Evolutionary conservation across 2,888 invertebrate genomes (phyloP), one percentile per base, ranked within the genome.

Genomic region (Nomada goodeniana): DNA sequence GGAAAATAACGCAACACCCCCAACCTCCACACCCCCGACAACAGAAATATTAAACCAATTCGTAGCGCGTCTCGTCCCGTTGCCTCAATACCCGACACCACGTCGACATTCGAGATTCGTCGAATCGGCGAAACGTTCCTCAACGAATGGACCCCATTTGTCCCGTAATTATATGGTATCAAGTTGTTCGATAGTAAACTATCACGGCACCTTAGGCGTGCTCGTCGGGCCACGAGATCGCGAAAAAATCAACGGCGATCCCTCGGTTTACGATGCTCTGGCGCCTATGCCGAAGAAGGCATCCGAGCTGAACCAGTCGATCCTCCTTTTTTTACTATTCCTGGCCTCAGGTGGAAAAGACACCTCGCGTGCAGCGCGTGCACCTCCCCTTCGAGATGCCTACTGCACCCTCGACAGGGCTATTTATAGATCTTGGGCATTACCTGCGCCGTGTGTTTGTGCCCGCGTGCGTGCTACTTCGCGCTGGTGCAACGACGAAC

Each of bases 371-470:
- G 89, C 89, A 88, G 55, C 79, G 70, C 78, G 72, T 80, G 76
- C 77, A 72, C 77, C 83, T 81, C 80, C 70, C 82, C 75, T 76
- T 82, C 77, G 72, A 26, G 82, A 73, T 75, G 78, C 75, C 80
- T 79, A 71, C 82, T 83, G 77, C 85, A 83, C 86, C 85, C 81
- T 79, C 78, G 81, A 78, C 74, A 64, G 75, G 76, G 86, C 88
- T 89, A 89, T 89, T 89, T 89, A 89, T 89, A 89, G 89, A 86
- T 85, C 84, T 77, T 71, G 84, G 77, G 73, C 89, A 91, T 91
- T 90, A 91, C 89, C 88, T 88, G 89, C n/a, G 83, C 79, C 73
- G 67, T 68, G 82, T 80, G 76, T 74, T 75, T 78, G 80, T 61
- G 80, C 65, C 44, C 69, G 70, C 76, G 64, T 74, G 80, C 74